These are phyloP conservation scores for Ichneumon xanthorius DNA, from an alignment of 2,888 invertebrate genomes.

Conservation along the genomic window DNA sequence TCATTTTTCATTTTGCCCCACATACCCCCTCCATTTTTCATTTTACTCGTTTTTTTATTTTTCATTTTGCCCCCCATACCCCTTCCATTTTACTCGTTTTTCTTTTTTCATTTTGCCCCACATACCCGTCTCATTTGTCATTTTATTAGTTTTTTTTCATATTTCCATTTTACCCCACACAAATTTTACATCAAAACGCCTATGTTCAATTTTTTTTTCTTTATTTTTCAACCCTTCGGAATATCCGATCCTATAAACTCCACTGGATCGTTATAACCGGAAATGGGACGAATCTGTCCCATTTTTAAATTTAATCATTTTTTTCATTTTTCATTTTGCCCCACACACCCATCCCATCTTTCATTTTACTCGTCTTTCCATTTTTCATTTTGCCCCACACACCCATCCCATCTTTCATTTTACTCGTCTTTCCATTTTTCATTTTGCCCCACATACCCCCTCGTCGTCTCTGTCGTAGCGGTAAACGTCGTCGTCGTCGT, in stretches of 20 bases:
- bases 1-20: too few relatives aligned
- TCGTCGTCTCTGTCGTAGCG: background rate
- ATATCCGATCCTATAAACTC: background rate
- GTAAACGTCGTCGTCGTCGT: slow-evolving; percentile 32
- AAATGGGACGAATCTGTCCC: background rate
- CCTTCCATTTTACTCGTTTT: too few relatives aligned
- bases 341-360: background rate
- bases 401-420: background rate
- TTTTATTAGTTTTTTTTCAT: too few relatives aligned
- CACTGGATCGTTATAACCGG: background rate
- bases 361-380: background rate
- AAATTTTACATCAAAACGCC: slow-evolving; percentile 62
- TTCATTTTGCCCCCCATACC: too few relatives aligned
- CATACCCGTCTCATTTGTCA: too few relatives aligned
- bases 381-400: too few relatives aligned
- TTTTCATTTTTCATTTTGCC: too few relatives aligned
- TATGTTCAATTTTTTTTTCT: slow-evolving; percentile 46
- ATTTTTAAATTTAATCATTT: too few relatives aligned
- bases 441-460: background rate
- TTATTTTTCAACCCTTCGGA: slow-evolving; percentile 35
- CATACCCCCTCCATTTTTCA: too few relatives aligned
- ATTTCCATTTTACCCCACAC: too few relatives aligned
- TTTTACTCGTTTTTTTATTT: too few relatives aligned
- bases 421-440: background rate
- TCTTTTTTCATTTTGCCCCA: too few relatives aligned